A percentile compares a stretch with the other conserved stretches of the same genome.
These are phyloP conservation scores for Sphaerophoria rueppellii DNA, from an alignment of 2,888 invertebrate species.

Conservation along the genomic window DNA sequence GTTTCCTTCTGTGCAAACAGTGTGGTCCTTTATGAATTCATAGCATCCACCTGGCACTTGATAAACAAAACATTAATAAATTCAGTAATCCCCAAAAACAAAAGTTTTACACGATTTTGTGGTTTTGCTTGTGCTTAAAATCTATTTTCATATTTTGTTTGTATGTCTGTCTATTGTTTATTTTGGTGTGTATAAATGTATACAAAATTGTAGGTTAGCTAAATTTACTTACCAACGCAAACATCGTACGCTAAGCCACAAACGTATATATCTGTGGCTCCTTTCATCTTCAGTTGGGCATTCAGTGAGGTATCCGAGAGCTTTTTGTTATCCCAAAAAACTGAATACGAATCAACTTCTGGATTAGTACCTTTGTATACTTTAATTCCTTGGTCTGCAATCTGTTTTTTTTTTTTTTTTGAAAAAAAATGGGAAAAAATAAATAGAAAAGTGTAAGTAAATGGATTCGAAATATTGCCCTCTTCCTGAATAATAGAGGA, in stretches of 20 bases:
- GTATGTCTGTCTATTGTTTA: neutral
- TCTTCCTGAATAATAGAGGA: neutral
- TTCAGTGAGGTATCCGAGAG: conserved; percentile 92
- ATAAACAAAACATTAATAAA: conserved; percentile 10
- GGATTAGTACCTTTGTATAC: conserved; percentile 96
- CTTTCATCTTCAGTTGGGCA: conserved; percentile 89
- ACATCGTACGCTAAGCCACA: conserved; percentile 98
- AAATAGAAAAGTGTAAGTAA: neutral
- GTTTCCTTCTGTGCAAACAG: neutral
- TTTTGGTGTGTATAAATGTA: neutral
- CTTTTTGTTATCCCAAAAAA: conserved; percentile 99
- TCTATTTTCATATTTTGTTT: too few relatives aligned
- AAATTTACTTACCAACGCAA: conserved; percentile 88
- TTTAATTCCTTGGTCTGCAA: conserved; percentile 89
- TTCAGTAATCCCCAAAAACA: conserved; percentile 29
- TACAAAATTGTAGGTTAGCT: too few relatives aligned
- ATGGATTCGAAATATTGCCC: neutral
- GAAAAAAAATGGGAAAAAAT: neutral
- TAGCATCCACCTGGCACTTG: conserved; percentile 9
- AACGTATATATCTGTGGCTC: conserved; percentile 95
- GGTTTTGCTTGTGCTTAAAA: conserved; percentile 4
- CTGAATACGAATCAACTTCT: conserved; percentile 98
- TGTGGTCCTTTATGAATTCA: neutral
- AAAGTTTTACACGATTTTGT: conserved; percentile 23
- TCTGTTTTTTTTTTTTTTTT: conserved; percentile 80